A percentile compares a stretch with the other conserved stretches of the same genome.
phyloP scores from a whole-genome alignment of 2,113 vertebrate genomes.

The Rynchops niger region DNA sequence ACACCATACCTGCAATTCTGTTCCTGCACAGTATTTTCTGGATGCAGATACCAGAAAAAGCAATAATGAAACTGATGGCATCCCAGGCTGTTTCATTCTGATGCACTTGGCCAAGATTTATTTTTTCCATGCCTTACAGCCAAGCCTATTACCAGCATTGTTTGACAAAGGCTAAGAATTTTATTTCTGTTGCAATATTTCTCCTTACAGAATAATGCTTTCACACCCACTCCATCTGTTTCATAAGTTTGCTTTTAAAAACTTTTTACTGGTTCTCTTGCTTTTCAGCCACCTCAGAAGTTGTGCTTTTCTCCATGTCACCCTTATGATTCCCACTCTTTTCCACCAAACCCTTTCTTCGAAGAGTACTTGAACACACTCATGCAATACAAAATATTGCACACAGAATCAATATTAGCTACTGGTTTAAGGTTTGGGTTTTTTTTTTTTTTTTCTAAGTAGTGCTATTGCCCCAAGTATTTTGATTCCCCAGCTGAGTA shows the following conservation, averaged over 20 bases:
- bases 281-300: not conserved
- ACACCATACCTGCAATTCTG: not conserved
- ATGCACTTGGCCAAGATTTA: not conserved
- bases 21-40: not conserved
- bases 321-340: not conserved
- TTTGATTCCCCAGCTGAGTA: not conserved
- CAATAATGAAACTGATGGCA: conserved; percentile 11
- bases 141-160: conserved; percentile 35
- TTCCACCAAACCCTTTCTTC: not conserved
- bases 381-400: not conserved
- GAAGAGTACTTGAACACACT: not conserved
- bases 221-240: not conserved
- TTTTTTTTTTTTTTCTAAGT: not conserved
- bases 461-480: not conserved
- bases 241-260: not conserved
- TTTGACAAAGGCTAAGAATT: conserved; percentile 51
- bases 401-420: not conserved
- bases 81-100: not conserved
- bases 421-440: not conserved
- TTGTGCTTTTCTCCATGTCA: not conserved
- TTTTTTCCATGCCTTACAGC: conserved; percentile 41
- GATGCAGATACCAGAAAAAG: not conserved
- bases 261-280: not conserved
- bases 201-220: not conserved
- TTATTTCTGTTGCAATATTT: conserved; percentile 4